These are phyloP conservation scores for Trichogramma dendrolimi DNA, from an alignment of 2,888 invertebrate species.

Conservation along the genomic window DNA sequence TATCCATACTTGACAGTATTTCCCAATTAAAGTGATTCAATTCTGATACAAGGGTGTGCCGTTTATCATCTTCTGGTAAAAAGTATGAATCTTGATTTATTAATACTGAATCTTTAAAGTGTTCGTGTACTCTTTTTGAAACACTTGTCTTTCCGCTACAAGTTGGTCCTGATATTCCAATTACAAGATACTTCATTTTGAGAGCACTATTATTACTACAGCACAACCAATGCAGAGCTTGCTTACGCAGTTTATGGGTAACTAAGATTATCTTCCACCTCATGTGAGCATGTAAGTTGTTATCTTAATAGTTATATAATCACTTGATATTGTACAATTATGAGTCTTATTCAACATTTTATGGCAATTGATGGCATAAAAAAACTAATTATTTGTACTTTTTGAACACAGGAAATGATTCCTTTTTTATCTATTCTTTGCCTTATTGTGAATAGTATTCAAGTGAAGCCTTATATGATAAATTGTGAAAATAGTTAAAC, in stretches of 20 bases:
- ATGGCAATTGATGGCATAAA: background rate
- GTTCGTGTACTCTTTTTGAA: slow-evolving; percentile 56
- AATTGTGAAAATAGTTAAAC: slow-evolving; percentile 62
- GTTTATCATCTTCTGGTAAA: slow-evolving; percentile 61
- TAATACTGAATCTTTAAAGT: slow-evolving; percentile 51
- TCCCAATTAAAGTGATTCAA: slow-evolving; percentile 77
- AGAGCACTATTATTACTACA: background rate
- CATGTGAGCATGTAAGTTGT: slow-evolving; percentile 5
- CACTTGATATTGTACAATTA: background rate
- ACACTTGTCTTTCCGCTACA: slow-evolving; percentile 81
- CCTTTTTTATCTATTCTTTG: slow-evolving; percentile 23
- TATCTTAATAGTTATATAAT: background rate
- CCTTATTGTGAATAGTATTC: no score
- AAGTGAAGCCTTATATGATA: slow-evolving; percentile 54
- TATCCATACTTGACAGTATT: slow-evolving; percentile 66
- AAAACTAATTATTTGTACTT: background rate
- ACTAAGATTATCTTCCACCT: background rate
- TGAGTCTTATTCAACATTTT: background rate
- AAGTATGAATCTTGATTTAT: slow-evolving; percentile 78
- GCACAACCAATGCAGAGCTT: background rate
- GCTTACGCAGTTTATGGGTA: background rate
- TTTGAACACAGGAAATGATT: slow-evolving; percentile 5
- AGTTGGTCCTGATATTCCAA: slow-evolving; percentile 77
- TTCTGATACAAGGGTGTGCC: slow-evolving; percentile 61
- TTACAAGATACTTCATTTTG: slow-evolving; percentile 56